Evolutionary conservation across 2,113 vertebrate species (phyloP), one percentile per base, ranked within the genome.

Genomic region (Clarias gariepinus): DNA sequence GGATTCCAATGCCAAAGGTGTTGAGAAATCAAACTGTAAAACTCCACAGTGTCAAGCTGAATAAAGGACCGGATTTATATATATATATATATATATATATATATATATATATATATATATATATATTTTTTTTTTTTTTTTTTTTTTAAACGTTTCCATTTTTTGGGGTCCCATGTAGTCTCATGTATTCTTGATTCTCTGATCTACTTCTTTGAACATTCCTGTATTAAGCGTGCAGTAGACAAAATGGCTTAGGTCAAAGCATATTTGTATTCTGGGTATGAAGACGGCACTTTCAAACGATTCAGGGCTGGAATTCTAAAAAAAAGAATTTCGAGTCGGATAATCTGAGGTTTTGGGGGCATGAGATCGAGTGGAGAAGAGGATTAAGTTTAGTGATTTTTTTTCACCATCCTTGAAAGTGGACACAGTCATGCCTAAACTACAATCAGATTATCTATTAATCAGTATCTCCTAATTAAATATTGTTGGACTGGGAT

Each of bases 21-120:
- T 87, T 81, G 33, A 86, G 69, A 47, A 86, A 88, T 90, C 77
- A 76, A 86, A 82, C n/a, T 82, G 85, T 78, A 86, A 64, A 66
- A 81, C 78, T 83, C 41, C 60, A 76, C 25, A 64, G 36, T 28
- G 21, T 33, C 57, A 83, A 68, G 58, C 28, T 18, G 79, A 36
- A 66, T 53, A 64, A 79, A 57, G 58, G 58, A 64, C 23, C 23
- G 21, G 0, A 33, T n/a, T n/a, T n/a, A n/a, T n/a, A n/a, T n/a
- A n/a, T n/a, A n/a, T n/a, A n/a, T n/a, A n/a, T n/a, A n/a, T n/a
- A n/a, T n/a, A n/a, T n/a, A n/a, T n/a, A n/a, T n/a, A n/a, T n/a
- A n/a, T n/a, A n/a, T n/a, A n/a, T n/a, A n/a, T n/a, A n/a, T n/a
- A n/a, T n/a, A n/a, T n/a, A n/a, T n/a, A n/a, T n/a, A n/a, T n/a